A percentile compares a stretch with the other conserved stretches of the same genome.
Evolutionary conservation across 2,113 vertebrate genomes (phyloP).

Genomic region (Leucoraja erinaceus): DNA sequence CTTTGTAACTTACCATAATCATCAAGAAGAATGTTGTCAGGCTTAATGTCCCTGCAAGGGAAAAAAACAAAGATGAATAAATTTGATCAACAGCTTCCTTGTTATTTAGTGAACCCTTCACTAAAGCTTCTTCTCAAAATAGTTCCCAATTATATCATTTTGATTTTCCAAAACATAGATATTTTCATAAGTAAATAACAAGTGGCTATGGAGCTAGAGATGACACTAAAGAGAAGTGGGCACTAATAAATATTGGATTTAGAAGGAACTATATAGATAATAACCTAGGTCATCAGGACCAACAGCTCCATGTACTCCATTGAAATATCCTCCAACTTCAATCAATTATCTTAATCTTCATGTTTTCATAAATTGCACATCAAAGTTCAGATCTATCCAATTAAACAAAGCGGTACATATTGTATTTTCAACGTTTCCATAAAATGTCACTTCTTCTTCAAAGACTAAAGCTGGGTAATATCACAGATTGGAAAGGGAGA

Average conservation of each 20-base stretch:
- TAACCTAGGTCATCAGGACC: background rate
- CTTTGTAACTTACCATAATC: conserved; percentile 74
- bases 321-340: background rate
- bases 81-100: background rate
- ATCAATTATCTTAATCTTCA: too few species aligned
- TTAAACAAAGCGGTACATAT: background rate
- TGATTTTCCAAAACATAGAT: conserved; percentile 12
- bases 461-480: background rate
- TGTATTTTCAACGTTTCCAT: background rate
- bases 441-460: background rate
- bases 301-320: background rate
- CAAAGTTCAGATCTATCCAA: background rate
- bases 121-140: background rate
- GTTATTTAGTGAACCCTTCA: background rate
- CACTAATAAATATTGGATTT: background rate
- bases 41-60: conserved; percentile 86
- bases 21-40: conserved; percentile 96
- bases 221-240: background rate
- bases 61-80: conserved; percentile 10
- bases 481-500: background rate
- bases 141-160: background rate
- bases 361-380: background rate
- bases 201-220: background rate
- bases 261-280: background rate
- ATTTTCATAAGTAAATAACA: background rate